phyloP scores from a whole-genome alignment of 2,113 vertebrate genomes.

The Heloderma charlesbogerti region DNA sequence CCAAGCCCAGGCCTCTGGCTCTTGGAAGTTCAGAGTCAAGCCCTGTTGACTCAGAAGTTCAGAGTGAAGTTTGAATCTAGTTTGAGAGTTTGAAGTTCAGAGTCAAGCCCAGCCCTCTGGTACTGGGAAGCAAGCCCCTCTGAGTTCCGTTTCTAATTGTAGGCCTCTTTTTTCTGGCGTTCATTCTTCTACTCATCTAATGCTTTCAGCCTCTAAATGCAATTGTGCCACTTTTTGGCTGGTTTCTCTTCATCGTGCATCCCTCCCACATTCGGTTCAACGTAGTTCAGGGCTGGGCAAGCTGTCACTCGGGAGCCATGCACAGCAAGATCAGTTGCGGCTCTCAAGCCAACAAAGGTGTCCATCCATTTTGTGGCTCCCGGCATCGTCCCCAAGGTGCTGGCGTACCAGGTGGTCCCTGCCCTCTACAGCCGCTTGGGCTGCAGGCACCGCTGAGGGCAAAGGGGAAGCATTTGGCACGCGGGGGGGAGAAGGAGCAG shows the following conservation, averaged over 20 bases:
- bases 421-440: background rate
- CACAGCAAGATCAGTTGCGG: background rate
- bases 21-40: too few relatives aligned
- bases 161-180: background rate
- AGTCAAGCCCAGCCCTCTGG: accelerated
- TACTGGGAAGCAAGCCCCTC: too few relatives aligned
- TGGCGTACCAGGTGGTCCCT: background rate
- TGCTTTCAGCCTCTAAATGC: background rate
- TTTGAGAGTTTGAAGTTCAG: too few relatives aligned
- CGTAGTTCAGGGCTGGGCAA: background rate
- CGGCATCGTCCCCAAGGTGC: too few relatives aligned
- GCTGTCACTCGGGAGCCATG: too few relatives aligned
- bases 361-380: background rate
- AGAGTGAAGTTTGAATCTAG: too few relatives aligned
- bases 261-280: background rate
- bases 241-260: background rate
- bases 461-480: too few relatives aligned
- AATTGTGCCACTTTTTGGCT: background rate
- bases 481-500: too few relatives aligned
- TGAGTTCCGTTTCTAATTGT: background rate
- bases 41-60: too few relatives aligned
- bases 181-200: background rate
- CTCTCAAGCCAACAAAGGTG: background rate
- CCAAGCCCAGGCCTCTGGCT: too few relatives aligned
- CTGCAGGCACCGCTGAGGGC: too few relatives aligned